phyloP scores from a whole-genome alignment of 1,140 invertebrate genomes.

The Dysdera silvatica region DNA sequence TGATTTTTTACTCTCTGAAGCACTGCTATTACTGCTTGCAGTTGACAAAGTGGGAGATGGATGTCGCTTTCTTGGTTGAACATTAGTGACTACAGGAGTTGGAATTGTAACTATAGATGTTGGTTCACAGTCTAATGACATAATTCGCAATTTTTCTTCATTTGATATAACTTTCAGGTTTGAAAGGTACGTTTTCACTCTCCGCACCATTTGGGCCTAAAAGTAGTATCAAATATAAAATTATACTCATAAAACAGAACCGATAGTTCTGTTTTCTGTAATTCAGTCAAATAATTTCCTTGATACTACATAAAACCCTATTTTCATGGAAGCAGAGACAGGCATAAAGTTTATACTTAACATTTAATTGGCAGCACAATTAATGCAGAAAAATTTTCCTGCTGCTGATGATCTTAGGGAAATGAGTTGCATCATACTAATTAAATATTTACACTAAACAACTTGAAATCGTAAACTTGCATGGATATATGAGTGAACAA shows the following conservation, averaged over 20 bases:
- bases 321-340: no score
- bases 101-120: slow-evolving; percentile 44
- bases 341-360: no score
- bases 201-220: slow-evolving; percentile 85
- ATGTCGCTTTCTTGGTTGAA: slow-evolving; percentile 56
- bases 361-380: no score
- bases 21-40: slow-evolving; percentile 69
- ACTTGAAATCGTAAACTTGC: no score
- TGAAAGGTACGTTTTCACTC: slow-evolving; percentile 90
- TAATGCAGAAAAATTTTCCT: no score
- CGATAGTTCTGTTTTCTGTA: no score
- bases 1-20: slow-evolving; percentile 40
- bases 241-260: not conserved
- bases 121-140: slow-evolving; percentile 85
- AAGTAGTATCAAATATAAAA: slow-evolving; percentile 18
- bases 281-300: no score
- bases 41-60: slow-evolving; percentile 82
- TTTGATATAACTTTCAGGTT: slow-evolving; percentile 86
- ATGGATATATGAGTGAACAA: no score
- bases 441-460: no score
- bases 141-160: slow-evolving; percentile 76
- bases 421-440: no score
- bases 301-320: no score
- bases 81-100: slow-evolving; percentile 26
- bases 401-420: no score